Evolutionary conservation across 2,113 vertebrate genomes (phyloP).

Genomic region (Notothenia coriiceps): DNA sequence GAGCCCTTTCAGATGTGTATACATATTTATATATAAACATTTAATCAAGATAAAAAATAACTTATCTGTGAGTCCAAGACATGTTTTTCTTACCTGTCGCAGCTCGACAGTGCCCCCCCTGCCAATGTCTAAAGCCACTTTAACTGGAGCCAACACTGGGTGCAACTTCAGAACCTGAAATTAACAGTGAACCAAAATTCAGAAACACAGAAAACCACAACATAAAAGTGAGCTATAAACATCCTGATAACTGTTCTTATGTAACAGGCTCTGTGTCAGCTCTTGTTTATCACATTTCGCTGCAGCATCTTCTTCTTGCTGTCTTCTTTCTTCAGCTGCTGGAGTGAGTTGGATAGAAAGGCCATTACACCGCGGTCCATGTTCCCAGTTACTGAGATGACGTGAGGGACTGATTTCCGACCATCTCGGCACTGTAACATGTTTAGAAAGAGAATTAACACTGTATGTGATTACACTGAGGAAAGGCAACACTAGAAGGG

Average conservation of each 20-base stretch:
- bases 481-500: not conserved
- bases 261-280: not conserved
- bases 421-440: slow-evolving; percentile 88
- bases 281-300: slow-evolving; percentile 84
- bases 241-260: too few relatives aligned
- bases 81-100: slow-evolving; percentile 86
- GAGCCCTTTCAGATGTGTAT: not conserved
- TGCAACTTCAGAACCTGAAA: slow-evolving; percentile 95
- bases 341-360: slow-evolving; percentile 90
- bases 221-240: not conserved
- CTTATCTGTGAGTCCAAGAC: not conserved
- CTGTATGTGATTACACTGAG: not conserved
- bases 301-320: slow-evolving; percentile 84
- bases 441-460: not conserved
- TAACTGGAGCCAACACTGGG: slow-evolving; percentile 91
- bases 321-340: slow-evolving; percentile 85
- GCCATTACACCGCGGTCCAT: slow-evolving; percentile 90
- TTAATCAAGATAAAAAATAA: not conserved
- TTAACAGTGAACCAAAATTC: slow-evolving; percentile 1
- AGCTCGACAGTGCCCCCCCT: slow-evolving; percentile 89
- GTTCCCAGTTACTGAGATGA: slow-evolving; percentile 88
- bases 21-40: not conserved
- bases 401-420: slow-evolving; percentile 87
- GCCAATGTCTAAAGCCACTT: slow-evolving; percentile 92
- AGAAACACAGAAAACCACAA: not conserved